Percentiles rank a stretch among this genome's conserved stretches.
These are phyloP conservation scores for Pterocles gutturalis DNA, from an alignment of 2,113 vertebrate species.

Conservation along the genomic window DNA sequence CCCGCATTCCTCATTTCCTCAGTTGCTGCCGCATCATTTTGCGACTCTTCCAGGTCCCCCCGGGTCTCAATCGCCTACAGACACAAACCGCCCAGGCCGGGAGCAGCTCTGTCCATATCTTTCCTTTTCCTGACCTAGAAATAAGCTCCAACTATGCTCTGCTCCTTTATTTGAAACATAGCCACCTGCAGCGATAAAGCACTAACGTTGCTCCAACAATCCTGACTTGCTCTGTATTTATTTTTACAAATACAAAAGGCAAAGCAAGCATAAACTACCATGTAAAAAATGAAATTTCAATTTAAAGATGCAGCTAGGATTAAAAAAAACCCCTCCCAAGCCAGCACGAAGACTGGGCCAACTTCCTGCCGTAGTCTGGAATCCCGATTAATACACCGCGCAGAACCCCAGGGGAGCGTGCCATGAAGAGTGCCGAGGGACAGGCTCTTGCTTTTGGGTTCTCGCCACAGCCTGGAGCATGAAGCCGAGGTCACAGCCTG, in stretches of 20 bases:
- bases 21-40: background rate
- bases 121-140: background rate
- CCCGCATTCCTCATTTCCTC: rapidly evolving
- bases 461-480: background rate
- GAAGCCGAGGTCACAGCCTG: background rate
- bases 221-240: background rate
- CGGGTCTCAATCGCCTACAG: background rate
- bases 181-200: background rate
- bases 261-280: background rate
- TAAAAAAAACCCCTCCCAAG: background rate
- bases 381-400: rapidly evolving
- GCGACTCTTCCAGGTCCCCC: background rate
- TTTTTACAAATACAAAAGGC: background rate
- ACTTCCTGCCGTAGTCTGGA: background rate
- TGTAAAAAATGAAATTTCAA: background rate
- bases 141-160: background rate
- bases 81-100: background rate
- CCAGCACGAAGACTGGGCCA: background rate
- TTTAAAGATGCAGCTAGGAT: background rate
- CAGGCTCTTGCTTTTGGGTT: background rate
- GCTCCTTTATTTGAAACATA: background rate
- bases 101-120: background rate
- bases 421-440: background rate
- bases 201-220: rapidly evolving
- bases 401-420: background rate